Evolutionary conservation across 1,140 invertebrate species (phyloP), one percentile per base, ranked within the genome.

Genomic region (Apis laboriosa): DNA sequence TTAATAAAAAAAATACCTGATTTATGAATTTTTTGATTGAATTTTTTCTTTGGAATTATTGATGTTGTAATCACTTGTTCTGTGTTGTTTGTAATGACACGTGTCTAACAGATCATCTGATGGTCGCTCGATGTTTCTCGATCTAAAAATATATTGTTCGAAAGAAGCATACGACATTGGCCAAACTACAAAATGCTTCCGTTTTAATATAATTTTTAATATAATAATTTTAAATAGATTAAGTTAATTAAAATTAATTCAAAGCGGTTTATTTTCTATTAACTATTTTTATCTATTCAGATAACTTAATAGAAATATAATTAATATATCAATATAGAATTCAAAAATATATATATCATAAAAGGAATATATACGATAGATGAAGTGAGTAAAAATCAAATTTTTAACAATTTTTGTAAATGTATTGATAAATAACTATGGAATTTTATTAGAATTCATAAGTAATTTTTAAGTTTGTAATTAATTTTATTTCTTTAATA

Each of bases 71-170:
- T 28, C 15, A n/a, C 4, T 49, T 24, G 21, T 28, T 72, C 17
- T 55, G 24, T 61, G 19, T 12, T 61, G 34, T 63, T 61, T 28
- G 7, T 78, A 85, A 80, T 83, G 82, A 80, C 56, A 84, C 60
- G 43, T 63, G 85, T 86, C 86, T 83, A 80, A 86, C 80, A 55
- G 60, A 84, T 84, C 64, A 77, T 87, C 86, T 84, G 73, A 86
- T 12, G 34, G 24, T 21, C 55, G 68, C n/a, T n/a, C 55, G 75
- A 71, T 77, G 71, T 64, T 74, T 53, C 58, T 58, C 67, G 49
- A 43, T 81, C 80, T 78, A 61, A 84, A 86, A 87, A 88, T 89
- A 86, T 9, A 12, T 85, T 7, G 19, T 55, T 60, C 24, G 51
- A 83, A 60, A 49, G 67, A 67, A 64, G 63, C 34, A 84, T 34